A percentile compares a stretch with the other conserved stretches of the same genome.
phyloP scores from a whole-genome alignment of 2,113 vertebrate genomes.

The Tragelaphus strepsiceros region DNA sequence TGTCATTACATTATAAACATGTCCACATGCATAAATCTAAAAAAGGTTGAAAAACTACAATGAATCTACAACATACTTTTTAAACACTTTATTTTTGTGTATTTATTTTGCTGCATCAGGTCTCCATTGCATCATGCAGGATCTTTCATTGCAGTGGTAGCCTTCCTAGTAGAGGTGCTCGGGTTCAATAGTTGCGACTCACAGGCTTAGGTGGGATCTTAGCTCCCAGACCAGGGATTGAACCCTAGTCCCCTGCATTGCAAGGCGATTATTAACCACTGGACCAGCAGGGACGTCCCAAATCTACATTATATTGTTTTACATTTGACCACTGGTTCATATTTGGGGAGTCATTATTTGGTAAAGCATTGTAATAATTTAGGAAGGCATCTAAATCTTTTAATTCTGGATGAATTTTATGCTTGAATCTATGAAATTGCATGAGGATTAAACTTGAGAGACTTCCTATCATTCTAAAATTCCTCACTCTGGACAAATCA shows the following conservation, averaged over 20 bases:
- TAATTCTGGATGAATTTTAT: constrained; percentile 77
- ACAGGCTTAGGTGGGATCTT: not conserved
- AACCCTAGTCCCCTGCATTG: not conserved
- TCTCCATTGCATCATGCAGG: rapidly evolving
- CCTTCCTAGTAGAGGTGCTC: not conserved
- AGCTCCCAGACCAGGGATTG: not conserved
- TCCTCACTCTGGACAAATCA: constrained; percentile 69
- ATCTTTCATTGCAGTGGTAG: not conserved
- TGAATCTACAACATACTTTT: not conserved
- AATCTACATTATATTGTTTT: constrained; percentile 86
- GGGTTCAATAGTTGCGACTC: rapidly evolving
- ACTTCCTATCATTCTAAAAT: constrained; percentile 81
- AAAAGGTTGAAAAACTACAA: constrained; percentile 82
- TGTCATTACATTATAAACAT: constrained; percentile 82
- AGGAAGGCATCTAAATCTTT: constrained; percentile 87
- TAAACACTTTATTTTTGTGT: not conserved
- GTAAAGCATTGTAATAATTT: constrained; percentile 89
- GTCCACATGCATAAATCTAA: constrained; percentile 86
- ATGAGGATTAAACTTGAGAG: constrained; percentile 83
- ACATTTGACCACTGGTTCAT: constrained; percentile 84
- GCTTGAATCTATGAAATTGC: constrained; percentile 82
- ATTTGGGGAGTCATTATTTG: constrained; percentile 85
- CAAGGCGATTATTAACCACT: not conserved
- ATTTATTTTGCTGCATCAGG: not conserved
- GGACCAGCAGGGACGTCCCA: not conserved